phyloP scores from a whole-genome alignment of 2,888 invertebrate genomes.

The Pseudococcus jackbeardsleyi region DNA sequence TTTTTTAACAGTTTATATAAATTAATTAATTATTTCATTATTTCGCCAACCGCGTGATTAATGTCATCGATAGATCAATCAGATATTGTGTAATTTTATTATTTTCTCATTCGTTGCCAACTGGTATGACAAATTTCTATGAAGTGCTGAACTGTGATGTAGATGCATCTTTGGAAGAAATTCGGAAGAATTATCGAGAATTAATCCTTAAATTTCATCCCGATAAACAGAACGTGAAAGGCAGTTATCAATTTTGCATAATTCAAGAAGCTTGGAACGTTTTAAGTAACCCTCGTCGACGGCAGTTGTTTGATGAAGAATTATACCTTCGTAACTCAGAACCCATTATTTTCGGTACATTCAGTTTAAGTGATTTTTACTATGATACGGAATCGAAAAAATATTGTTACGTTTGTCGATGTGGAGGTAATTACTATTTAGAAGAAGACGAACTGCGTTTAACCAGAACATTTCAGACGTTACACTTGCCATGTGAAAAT shows the following conservation, averaged over 20 bases:
- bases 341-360: slow-evolving; percentile 19
- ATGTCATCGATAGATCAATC: not conserved
- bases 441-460: not conserved
- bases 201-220: slow-evolving; percentile 39
- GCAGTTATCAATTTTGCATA: slow-evolving; percentile 21
- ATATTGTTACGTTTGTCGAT: slow-evolving; percentile 34
- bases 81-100: not conserved
- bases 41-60: not conserved
- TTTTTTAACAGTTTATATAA: not conserved
- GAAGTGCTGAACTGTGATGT: slow-evolving; percentile 39
- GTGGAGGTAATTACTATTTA: slow-evolving; percentile 34
- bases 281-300: slow-evolving; percentile 27
- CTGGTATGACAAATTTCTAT: slow-evolving; percentile 47
- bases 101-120: not conserved
- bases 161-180: slow-evolving; percentile 48
- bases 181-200: slow-evolving; percentile 21
- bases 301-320: slow-evolving; percentile 38
- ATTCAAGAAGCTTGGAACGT: slow-evolving; percentile 54
- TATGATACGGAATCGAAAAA: slow-evolving; percentile 11
- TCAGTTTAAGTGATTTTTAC: not conserved
- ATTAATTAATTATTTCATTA: not conserved
- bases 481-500: slow-evolving; percentile 39
- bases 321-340: slow-evolving; percentile 28
- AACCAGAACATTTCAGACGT: not conserved
- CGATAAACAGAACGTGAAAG: slow-evolving; percentile 18